Evolutionary conservation across 2,797 vertebrate species (phyloP).

Genomic region (Epinephelus malabaricus): DNA sequence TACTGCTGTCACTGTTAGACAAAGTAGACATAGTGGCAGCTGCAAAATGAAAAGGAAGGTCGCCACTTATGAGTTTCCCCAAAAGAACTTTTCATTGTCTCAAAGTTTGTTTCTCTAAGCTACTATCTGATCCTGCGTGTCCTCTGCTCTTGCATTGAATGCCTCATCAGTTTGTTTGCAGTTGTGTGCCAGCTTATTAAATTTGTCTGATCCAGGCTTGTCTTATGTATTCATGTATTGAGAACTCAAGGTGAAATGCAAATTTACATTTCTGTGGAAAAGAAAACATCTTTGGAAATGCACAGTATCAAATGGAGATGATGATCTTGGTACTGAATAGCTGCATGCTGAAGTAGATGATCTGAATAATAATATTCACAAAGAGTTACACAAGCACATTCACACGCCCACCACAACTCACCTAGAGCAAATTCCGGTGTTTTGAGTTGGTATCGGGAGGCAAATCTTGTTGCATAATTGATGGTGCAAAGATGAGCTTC

Average conservation of each 20-base stretch:
- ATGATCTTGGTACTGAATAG: background rate
- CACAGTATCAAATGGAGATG: background rate
- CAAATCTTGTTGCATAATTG: slow-evolving; percentile 69
- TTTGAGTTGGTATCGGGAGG: slow-evolving; percentile 46
- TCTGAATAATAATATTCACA: slow-evolving; percentile 24
- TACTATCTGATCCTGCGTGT: slow-evolving; percentile 14
- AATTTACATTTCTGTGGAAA: background rate
- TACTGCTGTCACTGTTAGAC: slow-evolving; percentile 3
- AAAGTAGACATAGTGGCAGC: slow-evolving; percentile 17
- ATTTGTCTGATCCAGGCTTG: background rate
- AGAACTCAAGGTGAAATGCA: slow-evolving; percentile 13
- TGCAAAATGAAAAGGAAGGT: slow-evolving; percentile 38
- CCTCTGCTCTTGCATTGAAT: background rate
- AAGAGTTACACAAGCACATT: slow-evolving; percentile 26
- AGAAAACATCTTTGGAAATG: slow-evolving; percentile 1
- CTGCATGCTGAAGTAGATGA: slow-evolving; percentile 9
- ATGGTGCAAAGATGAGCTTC: slow-evolving; percentile 64
- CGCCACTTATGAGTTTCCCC: slow-evolving; percentile 13
- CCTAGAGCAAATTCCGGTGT: slow-evolving; percentile 52
- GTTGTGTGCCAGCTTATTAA: background rate
- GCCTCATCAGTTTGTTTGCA: background rate
- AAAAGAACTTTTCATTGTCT: slow-evolving; percentile 37
- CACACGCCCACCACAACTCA: slow-evolving; percentile 37
- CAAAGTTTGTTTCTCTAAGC: slow-evolving; percentile 33
- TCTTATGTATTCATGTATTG: slow-evolving; percentile 10